Evolutionary conservation across 53 echinoderm and acorn worm genomes (phyloP).

Genomic region (Arbacia lixula): DNA sequence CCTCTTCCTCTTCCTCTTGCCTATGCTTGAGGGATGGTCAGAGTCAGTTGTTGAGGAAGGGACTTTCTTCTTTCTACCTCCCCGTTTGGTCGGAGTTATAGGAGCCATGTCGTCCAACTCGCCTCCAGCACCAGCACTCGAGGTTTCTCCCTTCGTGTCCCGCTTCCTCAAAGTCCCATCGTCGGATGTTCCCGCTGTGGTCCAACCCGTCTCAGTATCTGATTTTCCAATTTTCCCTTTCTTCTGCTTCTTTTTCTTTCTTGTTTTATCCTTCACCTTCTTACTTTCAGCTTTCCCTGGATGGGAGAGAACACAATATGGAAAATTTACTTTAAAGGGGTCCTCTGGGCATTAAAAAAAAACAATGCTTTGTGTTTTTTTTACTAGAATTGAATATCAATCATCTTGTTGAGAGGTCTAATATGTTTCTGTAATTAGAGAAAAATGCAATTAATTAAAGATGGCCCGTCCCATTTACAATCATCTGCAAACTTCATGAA

Average conservation of each 20-base stretch:
- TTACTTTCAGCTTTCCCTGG: neutral
- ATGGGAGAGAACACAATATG: too few species aligned
- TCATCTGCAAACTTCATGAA: too few species aligned
- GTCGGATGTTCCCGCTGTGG: constrained; percentile 1
- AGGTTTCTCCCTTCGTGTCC: too few species aligned
- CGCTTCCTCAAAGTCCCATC: neutral
- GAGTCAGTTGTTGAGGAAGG: neutral
- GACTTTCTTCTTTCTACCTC: constrained; percentile 9
- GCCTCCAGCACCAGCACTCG: constrained; percentile 1
- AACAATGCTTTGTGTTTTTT: too few species aligned
- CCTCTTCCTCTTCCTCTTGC: constrained; percentile 7
- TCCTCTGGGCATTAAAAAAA: too few species aligned
- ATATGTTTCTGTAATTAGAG: too few species aligned
- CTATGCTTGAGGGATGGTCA: too few species aligned
- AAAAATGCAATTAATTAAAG: too few species aligned
- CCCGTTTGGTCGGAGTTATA: constrained; percentile 8
- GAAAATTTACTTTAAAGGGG: too few species aligned
- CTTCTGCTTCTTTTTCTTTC: constrained; percentile 26
- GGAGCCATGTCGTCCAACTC: neutral
- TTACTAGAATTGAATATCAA: too few species aligned
- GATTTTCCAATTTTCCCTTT: neutral
- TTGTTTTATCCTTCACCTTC: neutral
- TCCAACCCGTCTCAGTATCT: neutral
- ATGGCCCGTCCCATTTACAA: too few species aligned
- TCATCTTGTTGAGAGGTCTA: too few species aligned